phyloP scores from a whole-genome alignment of 2,888 invertebrate species.

The Bembecia ichneumoniformis region DNA sequence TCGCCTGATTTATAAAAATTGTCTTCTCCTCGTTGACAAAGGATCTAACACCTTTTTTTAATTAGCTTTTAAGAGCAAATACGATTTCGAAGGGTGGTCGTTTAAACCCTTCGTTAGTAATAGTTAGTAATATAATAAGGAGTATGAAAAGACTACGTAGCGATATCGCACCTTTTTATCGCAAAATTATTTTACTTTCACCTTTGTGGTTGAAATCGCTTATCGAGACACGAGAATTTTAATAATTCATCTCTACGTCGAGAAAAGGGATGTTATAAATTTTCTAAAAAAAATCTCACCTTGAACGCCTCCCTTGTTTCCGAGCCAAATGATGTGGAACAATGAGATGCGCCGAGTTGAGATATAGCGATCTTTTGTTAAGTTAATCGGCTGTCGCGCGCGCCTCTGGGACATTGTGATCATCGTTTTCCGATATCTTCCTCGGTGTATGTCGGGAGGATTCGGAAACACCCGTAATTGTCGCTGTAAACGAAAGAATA shows the following conservation, averaged over 20 bases:
- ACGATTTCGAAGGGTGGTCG: too few relatives aligned
- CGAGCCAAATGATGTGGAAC: slow-evolving; percentile 23
- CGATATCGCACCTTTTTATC: too few relatives aligned
- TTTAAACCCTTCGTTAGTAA: too few relatives aligned
- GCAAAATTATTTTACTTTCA: not conserved
- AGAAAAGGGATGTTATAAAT: not conserved
- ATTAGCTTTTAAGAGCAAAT: too few relatives aligned
- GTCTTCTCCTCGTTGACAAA: too few relatives aligned
- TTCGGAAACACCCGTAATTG: slow-evolving; percentile 12
- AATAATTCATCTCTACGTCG: not conserved
- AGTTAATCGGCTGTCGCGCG: slow-evolving; percentile 24
- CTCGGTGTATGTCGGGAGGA: slow-evolving; percentile 7
- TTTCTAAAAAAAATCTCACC: not conserved
- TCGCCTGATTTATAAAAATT: too few relatives aligned
- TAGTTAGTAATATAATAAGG: too few relatives aligned
- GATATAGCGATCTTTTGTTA: slow-evolving; percentile 23
- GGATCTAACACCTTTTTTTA: too few relatives aligned
- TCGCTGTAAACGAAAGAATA: too few relatives aligned
- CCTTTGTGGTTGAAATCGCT: not conserved
- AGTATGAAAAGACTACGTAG: too few relatives aligned
- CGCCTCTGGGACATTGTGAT: slow-evolving; percentile 9
- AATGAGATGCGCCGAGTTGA: slow-evolving; percentile 20
- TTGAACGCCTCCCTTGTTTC: slow-evolving; percentile 10
- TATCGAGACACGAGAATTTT: not conserved
- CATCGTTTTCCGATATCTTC: slow-evolving; percentile 35